Percentiles rank a stretch among this genome's conserved stretches.
phyloP scores from a whole-genome alignment of 2,797 vertebrate species.

The Pelochelys cantorii region DNA sequence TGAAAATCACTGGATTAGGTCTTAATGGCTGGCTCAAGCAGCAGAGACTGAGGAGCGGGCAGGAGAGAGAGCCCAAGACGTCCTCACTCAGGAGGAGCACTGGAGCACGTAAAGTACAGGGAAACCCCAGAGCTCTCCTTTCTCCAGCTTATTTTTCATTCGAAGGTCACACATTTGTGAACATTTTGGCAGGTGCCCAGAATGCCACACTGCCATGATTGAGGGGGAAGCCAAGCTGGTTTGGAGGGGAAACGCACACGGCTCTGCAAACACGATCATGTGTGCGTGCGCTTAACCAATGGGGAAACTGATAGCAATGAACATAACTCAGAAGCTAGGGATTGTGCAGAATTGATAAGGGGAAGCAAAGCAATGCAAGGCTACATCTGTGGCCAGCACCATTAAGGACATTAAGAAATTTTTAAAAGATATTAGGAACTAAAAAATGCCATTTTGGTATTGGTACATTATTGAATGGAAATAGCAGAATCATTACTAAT shows the following conservation, averaged over 20 bases:
- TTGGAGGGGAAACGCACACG: not conserved
- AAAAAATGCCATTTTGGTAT: too few species aligned
- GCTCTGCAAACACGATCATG: not conserved
- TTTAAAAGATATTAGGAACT: too few species aligned
- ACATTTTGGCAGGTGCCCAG: not conserved
- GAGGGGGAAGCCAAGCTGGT: not conserved
- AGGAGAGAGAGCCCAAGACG: not conserved
- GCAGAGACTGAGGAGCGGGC: not conserved
- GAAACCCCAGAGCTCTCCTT: not conserved
- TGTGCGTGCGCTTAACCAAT: too few species aligned
- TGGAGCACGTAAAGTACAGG: not conserved
- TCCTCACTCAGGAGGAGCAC: not conserved
- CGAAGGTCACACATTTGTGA: not conserved
- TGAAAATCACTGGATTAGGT: constrained; percentile 49
- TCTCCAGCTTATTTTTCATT: not conserved
- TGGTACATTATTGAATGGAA: too few species aligned
- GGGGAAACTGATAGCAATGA: too few species aligned
- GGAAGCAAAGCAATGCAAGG: too few species aligned
- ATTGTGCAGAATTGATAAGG: too few species aligned
- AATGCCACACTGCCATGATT: not conserved
- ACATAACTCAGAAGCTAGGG: too few species aligned
- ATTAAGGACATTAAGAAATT: too few species aligned
- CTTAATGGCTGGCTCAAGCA: constrained; percentile 66
- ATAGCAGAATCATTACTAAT: not conserved
- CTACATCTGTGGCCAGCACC: too few species aligned